phyloP scores from a whole-genome alignment of 2,888 invertebrate species.

The Monopis laevigella region DNA sequence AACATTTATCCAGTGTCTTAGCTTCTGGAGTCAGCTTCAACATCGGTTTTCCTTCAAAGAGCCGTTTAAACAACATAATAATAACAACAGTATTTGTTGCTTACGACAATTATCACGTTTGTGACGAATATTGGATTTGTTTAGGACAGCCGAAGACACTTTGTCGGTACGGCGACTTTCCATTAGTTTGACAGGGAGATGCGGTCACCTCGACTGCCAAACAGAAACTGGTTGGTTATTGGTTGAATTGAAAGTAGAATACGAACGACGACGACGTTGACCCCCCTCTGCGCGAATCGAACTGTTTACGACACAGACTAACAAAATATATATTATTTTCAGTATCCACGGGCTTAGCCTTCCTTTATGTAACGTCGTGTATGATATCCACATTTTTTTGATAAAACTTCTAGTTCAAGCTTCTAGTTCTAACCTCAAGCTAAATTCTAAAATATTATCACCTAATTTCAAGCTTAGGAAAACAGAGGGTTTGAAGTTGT shows the following conservation, averaged over 20 bases:
- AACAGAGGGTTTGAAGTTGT: no score
- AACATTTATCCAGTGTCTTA: constrained; percentile 57
- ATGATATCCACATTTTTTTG: no score
- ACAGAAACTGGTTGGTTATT: constrained; percentile 31
- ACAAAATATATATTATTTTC: no score
- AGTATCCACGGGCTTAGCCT: no score
- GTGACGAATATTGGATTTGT: constrained; percentile 55
- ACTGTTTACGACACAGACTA: constrained; percentile 31
- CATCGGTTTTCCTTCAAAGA: constrained; percentile 66
- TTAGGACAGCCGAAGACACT: constrained; percentile 42
- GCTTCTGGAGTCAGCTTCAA: constrained; percentile 40
- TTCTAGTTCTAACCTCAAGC: no score
- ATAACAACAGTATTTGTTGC: constrained; percentile 55
- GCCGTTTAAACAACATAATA: constrained; percentile 68
- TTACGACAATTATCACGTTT: constrained; percentile 57
- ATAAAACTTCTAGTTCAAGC: no score
- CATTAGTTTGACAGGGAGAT: constrained; percentile 63
- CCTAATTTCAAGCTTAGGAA: no score
- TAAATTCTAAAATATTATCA: no score
- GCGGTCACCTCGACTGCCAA: constrained; percentile 51
- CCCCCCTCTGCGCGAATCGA: no score
- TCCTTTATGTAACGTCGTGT: no score
- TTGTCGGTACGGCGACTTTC: constrained; percentile 54
- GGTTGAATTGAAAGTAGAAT: no score
- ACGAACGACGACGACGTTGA: no score